Evolutionary conservation across 2,797 vertebrate genomes (phyloP), one percentile per base, ranked within the genome.

Genomic region (Acanthurus tractus): DNA sequence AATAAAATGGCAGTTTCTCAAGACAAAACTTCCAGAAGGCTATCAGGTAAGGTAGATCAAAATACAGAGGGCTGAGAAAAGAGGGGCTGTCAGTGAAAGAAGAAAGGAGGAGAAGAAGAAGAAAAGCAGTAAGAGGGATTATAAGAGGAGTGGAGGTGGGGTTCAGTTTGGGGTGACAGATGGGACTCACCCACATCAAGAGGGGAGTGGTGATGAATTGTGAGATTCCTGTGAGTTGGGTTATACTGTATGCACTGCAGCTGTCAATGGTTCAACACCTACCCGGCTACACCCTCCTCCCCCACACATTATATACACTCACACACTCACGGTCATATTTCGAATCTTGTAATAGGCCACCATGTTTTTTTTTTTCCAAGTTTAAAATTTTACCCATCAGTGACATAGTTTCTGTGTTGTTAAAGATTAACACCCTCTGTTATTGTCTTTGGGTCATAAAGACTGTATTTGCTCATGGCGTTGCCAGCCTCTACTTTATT

Each of bases 351-450:
- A 44, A 82, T 22, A 45, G 63, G 53, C 42, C 55, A 46, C n/a
- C 29, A 18, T 25, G 29, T 53, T 83, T 76, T 72, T 48, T 42
- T 57, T 34, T 89, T 84, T 46, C 81, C 79, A 85, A 67, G 70
- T 78, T 52, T 54, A 75, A 70, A 64, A 44, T 84, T 73, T 34
- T 56, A 52, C 66, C 29, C 5, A 34, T 34, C 29, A 34, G 29
- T 34, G 81, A 84, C 83, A 79, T 72, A 72, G 63, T 42, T 76
- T 58, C n/a, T 45, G 55, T 67, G 65, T n/a, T 13, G 87, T 95
- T 94, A 95, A 94, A 90, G 48, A 95, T 95, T 95, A 93, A 95
- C 91, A 68, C 44, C n/a, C 83, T 56, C 69, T 70, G 64, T 86
- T 82, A 74, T 68, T 58, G 54, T 68, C 76, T 79, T 79, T 82